phyloP scores from a whole-genome alignment of 2,888 invertebrate species.

The Pristionchus fissidentatus region DNA sequence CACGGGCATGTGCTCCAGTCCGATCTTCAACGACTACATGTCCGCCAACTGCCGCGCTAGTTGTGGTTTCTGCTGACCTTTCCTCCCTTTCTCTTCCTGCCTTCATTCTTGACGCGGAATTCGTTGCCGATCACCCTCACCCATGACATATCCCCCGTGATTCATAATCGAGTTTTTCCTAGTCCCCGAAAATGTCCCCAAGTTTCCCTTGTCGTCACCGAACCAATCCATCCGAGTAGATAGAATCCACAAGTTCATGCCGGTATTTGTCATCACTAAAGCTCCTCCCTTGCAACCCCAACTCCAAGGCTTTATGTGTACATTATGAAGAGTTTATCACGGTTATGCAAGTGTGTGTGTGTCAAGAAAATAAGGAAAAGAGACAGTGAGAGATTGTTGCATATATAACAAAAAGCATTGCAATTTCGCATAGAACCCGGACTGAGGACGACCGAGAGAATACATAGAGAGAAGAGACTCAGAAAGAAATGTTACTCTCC shows the following conservation, averaged over 20 bases:
- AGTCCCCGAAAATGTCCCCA: background rate
- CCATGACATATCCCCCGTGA: background rate
- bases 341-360: too few relatives aligned
- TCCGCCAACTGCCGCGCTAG: constrained; percentile 67
- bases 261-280: background rate
- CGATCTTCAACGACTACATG: constrained; percentile 72
- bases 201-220: background rate
- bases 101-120: background rate
- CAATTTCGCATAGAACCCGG: constrained; percentile 38
- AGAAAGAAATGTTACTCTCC: too few relatives aligned
- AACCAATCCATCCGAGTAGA: background rate
- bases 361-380: background rate
- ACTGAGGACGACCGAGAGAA: constrained; percentile 19
- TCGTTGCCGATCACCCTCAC: too few relatives aligned
- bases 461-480: constrained; percentile 6
- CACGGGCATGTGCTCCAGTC: constrained; percentile 70
- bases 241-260: background rate
- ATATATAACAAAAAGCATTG: constrained; percentile 35
- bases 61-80: constrained; percentile 59
- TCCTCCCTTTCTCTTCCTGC: background rate
- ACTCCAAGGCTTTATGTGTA: background rate
- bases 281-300: background rate
- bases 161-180: background rate
- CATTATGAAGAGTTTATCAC: constrained; percentile 30
- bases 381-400: background rate